phyloP scores from a whole-genome alignment of 2,113 vertebrate species.

The Hemiprocne comata region DNA sequence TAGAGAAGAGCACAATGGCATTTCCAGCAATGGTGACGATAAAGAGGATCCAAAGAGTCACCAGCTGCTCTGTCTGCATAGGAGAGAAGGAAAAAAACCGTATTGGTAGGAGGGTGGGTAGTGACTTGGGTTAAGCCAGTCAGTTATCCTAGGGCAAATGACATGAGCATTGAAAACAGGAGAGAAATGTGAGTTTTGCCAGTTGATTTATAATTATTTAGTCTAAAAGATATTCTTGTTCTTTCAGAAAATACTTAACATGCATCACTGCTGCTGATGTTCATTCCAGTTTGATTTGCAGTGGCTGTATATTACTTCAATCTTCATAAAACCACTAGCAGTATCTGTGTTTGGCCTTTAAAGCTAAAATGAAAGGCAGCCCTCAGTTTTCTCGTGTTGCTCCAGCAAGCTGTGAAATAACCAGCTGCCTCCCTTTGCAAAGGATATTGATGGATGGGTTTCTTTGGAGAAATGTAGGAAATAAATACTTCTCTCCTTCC shows the following conservation, averaged over 20 bases:
- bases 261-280: background rate
- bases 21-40: conserved; percentile 77
- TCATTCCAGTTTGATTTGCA: background rate
- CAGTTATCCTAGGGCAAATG: background rate
- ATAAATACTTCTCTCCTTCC: background rate
- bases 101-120: accelerated
- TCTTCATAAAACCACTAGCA: background rate
- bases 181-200: background rate
- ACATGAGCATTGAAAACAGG: background rate
- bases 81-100: background rate
- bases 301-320: background rate
- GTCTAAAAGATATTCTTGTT: background rate
- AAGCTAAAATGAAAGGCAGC: background rate
- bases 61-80: conserved; percentile 77
- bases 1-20: conserved; percentile 73
- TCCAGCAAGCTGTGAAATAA: conserved; percentile 52
- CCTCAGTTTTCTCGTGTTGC: background rate
- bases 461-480: background rate
- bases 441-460: background rate
- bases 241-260: background rate
- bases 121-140: background rate
- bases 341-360: background rate
- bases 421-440: background rate
- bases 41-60: conserved; percentile 81
- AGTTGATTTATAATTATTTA: background rate